These are phyloP conservation scores for Mamestra brassicae DNA, from an alignment of 2,888 invertebrate species.

Conservation along the genomic window DNA sequence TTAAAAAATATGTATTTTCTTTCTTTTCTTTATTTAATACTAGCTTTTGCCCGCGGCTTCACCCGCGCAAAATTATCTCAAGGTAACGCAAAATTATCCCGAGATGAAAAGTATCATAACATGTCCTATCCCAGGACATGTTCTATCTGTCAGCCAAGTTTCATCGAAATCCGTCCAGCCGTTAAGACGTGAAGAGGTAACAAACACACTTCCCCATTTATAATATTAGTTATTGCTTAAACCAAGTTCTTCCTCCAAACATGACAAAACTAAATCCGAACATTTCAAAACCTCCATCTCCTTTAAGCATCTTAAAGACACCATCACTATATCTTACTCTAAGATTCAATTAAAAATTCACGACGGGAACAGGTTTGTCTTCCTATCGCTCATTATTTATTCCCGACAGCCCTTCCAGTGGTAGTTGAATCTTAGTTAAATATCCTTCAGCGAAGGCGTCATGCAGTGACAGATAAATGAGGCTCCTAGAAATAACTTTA, in stretches of 20 bases:
- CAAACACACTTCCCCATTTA: too few relatives aligned
- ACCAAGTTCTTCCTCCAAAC: slow-evolving; percentile 5
- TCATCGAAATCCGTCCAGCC: too few relatives aligned
- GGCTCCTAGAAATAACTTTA: slow-evolving; percentile 53
- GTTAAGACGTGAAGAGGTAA: too few relatives aligned
- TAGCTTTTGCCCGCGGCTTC: too few relatives aligned
- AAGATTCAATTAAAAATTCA: slow-evolving; percentile 53
- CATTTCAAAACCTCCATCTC: not conserved
- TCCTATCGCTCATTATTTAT: slow-evolving; percentile 43
- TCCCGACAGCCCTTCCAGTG: slow-evolving; percentile 36
- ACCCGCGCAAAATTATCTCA: too few relatives aligned
- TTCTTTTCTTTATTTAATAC: too few relatives aligned
- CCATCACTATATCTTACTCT: slow-evolving; percentile 3
- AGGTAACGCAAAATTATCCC: too few relatives aligned
- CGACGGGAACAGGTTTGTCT: slow-evolving; percentile 25
- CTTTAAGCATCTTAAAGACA: slow-evolving; percentile 7
- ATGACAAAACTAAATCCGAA: not conserved
- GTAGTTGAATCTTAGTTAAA: slow-evolving; percentile 44
- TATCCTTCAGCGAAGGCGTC: slow-evolving; percentile 46
- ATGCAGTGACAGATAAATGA: slow-evolving; percentile 58
- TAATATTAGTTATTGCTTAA: not conserved
- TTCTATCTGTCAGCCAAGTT: too few relatives aligned
- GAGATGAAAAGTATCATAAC: too few relatives aligned
- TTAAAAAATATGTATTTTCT: too few relatives aligned
- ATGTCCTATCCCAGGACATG: too few relatives aligned